Conservation (phyloP, 2,888 invertebrate genomes). For the Morpho achilles region DNA sequence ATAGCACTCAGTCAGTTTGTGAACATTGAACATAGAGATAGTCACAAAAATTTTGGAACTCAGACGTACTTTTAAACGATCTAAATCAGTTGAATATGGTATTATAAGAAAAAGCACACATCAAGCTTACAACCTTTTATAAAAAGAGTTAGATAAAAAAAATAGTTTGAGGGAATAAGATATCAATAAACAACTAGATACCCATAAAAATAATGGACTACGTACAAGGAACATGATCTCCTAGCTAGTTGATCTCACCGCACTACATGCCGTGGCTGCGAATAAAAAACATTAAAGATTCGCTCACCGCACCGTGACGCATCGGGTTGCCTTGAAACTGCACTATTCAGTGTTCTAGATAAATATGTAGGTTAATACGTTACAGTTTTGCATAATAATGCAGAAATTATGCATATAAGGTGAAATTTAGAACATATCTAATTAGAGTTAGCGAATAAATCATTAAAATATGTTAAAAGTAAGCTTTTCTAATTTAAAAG, state of each 20-base stretch:
- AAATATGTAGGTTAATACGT: slow-evolving; percentile 7
- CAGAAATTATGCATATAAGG: no score
- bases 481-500: no score
- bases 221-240: slow-evolving; percentile 55
- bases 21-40: no score
- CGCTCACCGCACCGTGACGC: slow-evolving; percentile 21
- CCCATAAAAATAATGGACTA: slow-evolving; percentile 22
- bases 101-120: not conserved
- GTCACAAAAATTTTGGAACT: no score
- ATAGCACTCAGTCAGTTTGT: no score
- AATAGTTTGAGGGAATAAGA: slow-evolving; percentile 1
- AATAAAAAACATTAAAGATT: slow-evolving; percentile 21
- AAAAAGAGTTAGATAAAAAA: no score
- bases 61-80: no score
- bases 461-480: no score
- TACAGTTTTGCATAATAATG: not conserved
- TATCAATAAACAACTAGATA: slow-evolving; percentile 15
- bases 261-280: slow-evolving; percentile 41
- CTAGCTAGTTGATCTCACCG: slow-evolving; percentile 45
- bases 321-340: slow-evolving; percentile 18
- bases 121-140: not conserved
- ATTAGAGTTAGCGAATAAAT: no score
- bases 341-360: slow-evolving; percentile 8
- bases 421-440: no score
- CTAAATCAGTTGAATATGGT: no score